Evolutionary conservation across 2,888 invertebrate genomes (phyloP), one percentile per base, ranked within the genome.

Genomic region (Stegana nigrithorax): DNA sequence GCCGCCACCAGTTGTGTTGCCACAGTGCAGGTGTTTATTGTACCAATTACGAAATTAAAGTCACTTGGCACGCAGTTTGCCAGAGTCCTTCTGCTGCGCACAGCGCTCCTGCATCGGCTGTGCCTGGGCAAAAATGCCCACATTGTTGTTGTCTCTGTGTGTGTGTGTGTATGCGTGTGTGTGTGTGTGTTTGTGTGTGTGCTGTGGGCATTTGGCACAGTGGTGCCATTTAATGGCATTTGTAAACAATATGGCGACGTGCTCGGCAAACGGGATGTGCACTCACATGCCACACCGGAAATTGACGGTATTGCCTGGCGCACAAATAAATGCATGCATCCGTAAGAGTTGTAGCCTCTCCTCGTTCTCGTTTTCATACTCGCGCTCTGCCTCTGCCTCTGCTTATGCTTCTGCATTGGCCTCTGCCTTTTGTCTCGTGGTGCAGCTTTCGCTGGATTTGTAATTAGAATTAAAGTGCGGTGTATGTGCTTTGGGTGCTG

Each of bases 11-110:
- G 39, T 39, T 39, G 14, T 39, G 8, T 17, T 14, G 12, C 17
- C 39, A 39, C 45, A 45, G 4, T 53, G 53, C n/a, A 53, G 53
- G 53, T 53, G 53, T 53, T 53, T 53, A 53, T 53, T 53, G 53
- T 29, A 32, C 29, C 5, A 39, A 39, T 39, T 39, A 39, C 39
- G 14, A 39, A 39, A 39, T 39, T 39, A 10, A 39, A 12, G 39
- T 17, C 39, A 39, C 39, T 39, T 39, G n/a, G 39, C 39, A 39
- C 14, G 10, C 17, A 8, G 39, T 14, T 39, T 17, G 39, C 39
- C 39, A 39, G 17, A 39, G n/a, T n/a, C n/a, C n/a, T n/a, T n/a
- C n/a, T n/a, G n/a, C n/a, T n/a, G n/a, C n/a, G n/a, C n/a, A n/a
- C n/a, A n/a, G n/a, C n/a, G n/a, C n/a, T n/a, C n/a, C n/a, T n/a